Evolutionary conservation across 2,797 vertebrate species (phyloP).

Genomic region (Champsocephalus esox): DNA sequence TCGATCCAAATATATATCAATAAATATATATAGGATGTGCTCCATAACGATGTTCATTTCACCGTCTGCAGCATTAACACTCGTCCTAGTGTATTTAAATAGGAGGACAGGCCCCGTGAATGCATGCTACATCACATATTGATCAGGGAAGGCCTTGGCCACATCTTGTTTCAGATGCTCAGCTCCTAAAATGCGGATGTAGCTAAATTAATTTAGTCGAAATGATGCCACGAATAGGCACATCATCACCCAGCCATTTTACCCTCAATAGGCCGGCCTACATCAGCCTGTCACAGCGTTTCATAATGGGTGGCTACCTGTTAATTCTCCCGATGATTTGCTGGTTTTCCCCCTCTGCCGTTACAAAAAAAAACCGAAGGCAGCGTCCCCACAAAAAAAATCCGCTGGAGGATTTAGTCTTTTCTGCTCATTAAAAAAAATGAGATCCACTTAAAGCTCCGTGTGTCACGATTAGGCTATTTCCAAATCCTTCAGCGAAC

Average conservation of each 20-base stretch:
- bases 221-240: conserved; percentile 55
- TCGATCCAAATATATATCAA: not conserved
- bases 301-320: conserved; percentile 79
- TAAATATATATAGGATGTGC: not conserved
- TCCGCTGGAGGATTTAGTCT: conserved; percentile 47
- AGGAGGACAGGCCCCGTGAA: conserved; percentile 32
- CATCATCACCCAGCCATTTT: conserved; percentile 69
- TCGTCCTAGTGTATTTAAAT: not conserved
- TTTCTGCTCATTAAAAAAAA: conserved; percentile 53
- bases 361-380: conserved; percentile 16
- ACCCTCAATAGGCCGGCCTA: conserved; percentile 47
- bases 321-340: conserved; percentile 76
- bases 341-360: conserved; percentile 26
- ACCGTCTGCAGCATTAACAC: conserved; percentile 28
- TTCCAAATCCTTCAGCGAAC: conserved; percentile 69
- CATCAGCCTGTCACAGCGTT: conserved; percentile 56
- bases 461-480: conserved; percentile 66
- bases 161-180: conserved; percentile 37
- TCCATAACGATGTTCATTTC: conserved; percentile 15
- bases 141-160: conserved; percentile 61
- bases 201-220: conserved; percentile 40
- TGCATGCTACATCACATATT: conserved; percentile 56
- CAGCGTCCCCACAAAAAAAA: conserved; percentile 34
- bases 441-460: conserved; percentile 61
- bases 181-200: conserved; percentile 55